Percentiles rank a stretch among this genome's conserved stretches.
Evolutionary conservation across 2,888 invertebrate species (phyloP).

Genomic region (Lampropteryx suffumata): DNA sequence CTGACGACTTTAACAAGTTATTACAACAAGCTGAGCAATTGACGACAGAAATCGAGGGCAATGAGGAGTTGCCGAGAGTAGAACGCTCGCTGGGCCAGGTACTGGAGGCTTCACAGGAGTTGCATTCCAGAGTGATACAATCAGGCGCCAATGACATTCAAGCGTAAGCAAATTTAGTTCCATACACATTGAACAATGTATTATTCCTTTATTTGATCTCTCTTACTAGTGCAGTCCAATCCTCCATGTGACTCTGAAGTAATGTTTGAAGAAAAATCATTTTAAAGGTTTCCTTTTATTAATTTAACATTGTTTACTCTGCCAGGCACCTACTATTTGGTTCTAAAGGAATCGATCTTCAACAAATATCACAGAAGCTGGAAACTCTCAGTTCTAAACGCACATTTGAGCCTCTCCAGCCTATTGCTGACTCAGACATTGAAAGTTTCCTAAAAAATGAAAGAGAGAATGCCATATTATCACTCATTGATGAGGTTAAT

Average conservation of each 20-base stretch:
- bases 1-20: constrained; percentile 91
- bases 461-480: constrained; percentile 95
- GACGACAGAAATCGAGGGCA: constrained; percentile 93
- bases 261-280: too few relatives aligned
- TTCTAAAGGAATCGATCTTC: constrained; percentile 95
- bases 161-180: constrained; percentile 88
- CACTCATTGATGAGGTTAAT: constrained; percentile 94
- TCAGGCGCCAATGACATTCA: constrained; percentile 94
- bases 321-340: constrained; percentile 93
- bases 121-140: constrained; percentile 93
- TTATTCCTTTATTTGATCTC: too few relatives aligned
- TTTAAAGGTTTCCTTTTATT: too few relatives aligned
- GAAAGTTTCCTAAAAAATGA: constrained; percentile 95
- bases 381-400: constrained; percentile 93
- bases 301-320: constrained; percentile 18
- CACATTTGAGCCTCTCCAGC: constrained; percentile 95
- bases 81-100: constrained; percentile 96
- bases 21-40: constrained; percentile 96
- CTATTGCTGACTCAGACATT: constrained; percentile 95
- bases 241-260: too few relatives aligned
- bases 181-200: too few relatives aligned
- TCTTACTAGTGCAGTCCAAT: too few relatives aligned
- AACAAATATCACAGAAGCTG: constrained; percentile 95
- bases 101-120: constrained; percentile 93
- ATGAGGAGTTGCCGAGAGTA: constrained; percentile 92